Conservation (phyloP, 2,888 invertebrate species). For the Apamea monoglypha region DNA sequence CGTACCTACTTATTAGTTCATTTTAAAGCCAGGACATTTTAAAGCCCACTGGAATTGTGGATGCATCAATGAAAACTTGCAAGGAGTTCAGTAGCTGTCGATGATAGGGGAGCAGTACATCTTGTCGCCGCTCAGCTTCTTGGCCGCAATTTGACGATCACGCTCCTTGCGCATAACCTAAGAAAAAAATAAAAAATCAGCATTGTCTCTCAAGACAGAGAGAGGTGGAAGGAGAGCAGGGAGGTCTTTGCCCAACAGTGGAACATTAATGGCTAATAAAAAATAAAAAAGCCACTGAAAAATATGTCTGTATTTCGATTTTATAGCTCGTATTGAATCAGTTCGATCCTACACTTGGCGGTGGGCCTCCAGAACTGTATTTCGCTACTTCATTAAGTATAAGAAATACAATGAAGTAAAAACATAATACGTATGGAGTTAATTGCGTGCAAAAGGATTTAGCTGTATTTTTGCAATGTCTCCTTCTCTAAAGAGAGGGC, state of each 20-base stretch:
- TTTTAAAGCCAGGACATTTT: constrained; percentile 2
- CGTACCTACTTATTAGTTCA: not conserved
- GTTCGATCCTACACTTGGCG: no score
- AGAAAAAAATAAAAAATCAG: constrained; percentile 3
- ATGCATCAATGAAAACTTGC: not conserved
- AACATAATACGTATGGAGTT: no score
- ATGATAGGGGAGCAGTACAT: constrained; percentile 89
- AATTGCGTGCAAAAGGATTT: not conserved
- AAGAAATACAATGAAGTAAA: not conserved
- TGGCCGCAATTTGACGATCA: constrained; percentile 89
- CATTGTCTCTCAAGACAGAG: not conserved
- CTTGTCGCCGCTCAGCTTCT: constrained; percentile 90
- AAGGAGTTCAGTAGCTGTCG: constrained; percentile 85
- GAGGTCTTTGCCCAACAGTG: not conserved
- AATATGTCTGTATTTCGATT: not conserved
- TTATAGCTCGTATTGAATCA: not conserved
- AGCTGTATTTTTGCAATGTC: not conserved
- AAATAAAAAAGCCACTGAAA: not conserved
- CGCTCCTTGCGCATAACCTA: constrained; percentile 87
- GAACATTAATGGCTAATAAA: not conserved
- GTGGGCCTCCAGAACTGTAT: not conserved
- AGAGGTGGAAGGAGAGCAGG: not conserved
- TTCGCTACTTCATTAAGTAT: no score
- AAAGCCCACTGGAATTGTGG: not conserved
- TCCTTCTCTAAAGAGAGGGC: not conserved